Conservation (phyloP, 2,888 invertebrate genomes). For the Leptinotarsa tumamoca region DNA sequence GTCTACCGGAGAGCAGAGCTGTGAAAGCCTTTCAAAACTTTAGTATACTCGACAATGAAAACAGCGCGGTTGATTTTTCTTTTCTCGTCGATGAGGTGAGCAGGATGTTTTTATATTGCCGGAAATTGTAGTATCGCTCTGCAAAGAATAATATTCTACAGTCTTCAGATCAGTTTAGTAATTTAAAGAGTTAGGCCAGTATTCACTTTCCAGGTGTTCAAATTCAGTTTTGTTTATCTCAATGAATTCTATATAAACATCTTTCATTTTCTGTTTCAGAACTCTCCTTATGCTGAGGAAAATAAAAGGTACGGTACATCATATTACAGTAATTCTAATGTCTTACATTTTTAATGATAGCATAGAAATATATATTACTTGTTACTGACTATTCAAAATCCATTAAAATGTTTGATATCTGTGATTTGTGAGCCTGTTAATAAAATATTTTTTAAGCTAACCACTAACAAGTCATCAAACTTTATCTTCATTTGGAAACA, state of each 20-base stretch:
- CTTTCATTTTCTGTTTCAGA: conserved; percentile 42
- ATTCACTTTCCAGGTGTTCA: background rate
- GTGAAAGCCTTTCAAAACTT: conserved; percentile 53
- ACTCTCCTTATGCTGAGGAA: conserved; percentile 38
- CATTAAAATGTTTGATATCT: too few relatives aligned
- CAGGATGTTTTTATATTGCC: conserved; percentile 3
- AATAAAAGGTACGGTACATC: conserved; percentile 47
- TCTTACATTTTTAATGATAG: too few relatives aligned
- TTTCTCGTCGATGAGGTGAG: conserved; percentile 59
- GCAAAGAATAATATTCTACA: too few relatives aligned
- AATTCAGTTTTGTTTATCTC: background rate
- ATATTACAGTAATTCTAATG: background rate
- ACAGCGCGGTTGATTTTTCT: conserved; percentile 54
- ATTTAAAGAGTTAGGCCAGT: background rate
- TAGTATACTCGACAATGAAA: conserved; percentile 51
- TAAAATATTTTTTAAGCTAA: too few relatives aligned
- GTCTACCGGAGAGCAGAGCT: conserved; percentile 62
- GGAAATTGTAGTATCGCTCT: too few relatives aligned
- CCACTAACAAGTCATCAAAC: too few relatives aligned
- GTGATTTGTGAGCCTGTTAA: too few relatives aligned
- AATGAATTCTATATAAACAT: background rate
- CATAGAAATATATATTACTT: too few relatives aligned
- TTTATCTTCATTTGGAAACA: too few relatives aligned
- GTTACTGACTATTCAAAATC: too few relatives aligned
- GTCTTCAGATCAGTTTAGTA: too few relatives aligned